phyloP scores from a whole-genome alignment of 2,113 vertebrate genomes.

The Pyxicephalus adspersus region DNA sequence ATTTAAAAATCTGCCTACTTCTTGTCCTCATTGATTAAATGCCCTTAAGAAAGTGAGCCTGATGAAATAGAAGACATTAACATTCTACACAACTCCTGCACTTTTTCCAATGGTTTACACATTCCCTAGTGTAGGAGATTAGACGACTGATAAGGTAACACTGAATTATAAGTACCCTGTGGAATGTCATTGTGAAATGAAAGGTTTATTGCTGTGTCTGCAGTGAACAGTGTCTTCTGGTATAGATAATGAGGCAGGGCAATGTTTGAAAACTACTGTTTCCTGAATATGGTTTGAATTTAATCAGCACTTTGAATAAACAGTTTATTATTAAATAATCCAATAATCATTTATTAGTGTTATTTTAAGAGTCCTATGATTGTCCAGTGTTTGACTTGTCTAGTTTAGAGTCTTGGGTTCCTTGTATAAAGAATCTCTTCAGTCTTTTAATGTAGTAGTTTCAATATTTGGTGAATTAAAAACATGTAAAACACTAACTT shows the following conservation, averaged over 20 bases:
- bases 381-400: too few species aligned
- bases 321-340: too few species aligned
- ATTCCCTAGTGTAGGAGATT: constrained; percentile 79
- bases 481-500: too few species aligned
- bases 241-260: not conserved
- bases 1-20: constrained; percentile 82
- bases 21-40: constrained; percentile 84
- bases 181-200: constrained; percentile 75
- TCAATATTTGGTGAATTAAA: too few species aligned
- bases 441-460: too few species aligned
- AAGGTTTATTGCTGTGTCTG: constrained; percentile 58
- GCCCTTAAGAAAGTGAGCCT: constrained; percentile 79
- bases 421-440: too few species aligned
- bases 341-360: too few species aligned
- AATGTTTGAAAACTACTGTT: constrained; percentile 10
- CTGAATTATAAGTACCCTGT: constrained; percentile 82
- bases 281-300: not conserved
- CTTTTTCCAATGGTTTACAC: constrained; percentile 74
- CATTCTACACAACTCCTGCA: constrained; percentile 73
- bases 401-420: too few species aligned
- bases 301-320: too few species aligned
- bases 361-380: too few species aligned
- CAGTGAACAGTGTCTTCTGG: constrained; percentile 24
- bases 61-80: constrained; percentile 78
- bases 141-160: constrained; percentile 78